Evolutionary conservation across 2,797 vertebrate genomes (phyloP), one percentile per base, ranked within the genome.

Genomic region (Distichodus sexfasciatus): DNA sequence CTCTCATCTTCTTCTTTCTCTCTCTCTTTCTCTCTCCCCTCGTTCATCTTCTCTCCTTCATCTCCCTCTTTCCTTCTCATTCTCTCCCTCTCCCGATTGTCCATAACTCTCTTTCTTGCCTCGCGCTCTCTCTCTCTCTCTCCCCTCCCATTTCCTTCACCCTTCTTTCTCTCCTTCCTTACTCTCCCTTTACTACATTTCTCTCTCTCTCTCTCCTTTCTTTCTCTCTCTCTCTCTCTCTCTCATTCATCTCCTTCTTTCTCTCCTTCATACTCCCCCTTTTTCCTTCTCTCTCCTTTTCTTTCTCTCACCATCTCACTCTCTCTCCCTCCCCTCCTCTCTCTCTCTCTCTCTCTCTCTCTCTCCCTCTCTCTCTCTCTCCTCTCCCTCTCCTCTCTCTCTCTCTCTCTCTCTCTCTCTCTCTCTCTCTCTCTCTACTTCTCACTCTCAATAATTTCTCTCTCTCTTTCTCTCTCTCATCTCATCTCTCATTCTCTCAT

Each of bases 401-500:
- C 29, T 23, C 4, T 1, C 24, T 19, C 12, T 26, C 17, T 17
- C n/a, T 11, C 51, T 33, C 51, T 33, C 5, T n/a, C n/a, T 53
- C 24, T 1, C 26, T 29, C 26, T 11, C 1, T 51, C 24, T 53
- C n/a, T 54, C 28, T 53, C 50, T n/a, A n/a, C 23, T 46, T 0
- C 2, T 0, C 6, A 12, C 7, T 6, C 11, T 28, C 28, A 10
- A 46, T 33, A 23, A 77, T 72, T 79, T 76, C 74, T 35, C 71
- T 69, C 57, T 60, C 63, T 44, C 57, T 19, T 46, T 47, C 24
- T 57, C 36, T 28, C 40, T 60, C 6, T 12, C 19, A 2, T 65
- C n/a, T n/a, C n/a, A n/a, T n/a, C n/a, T n/a, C n/a, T n/a, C n/a
- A n/a, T n/a, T n/a, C n/a, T n/a, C n/a, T n/a, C n/a, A n/a, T n/a